A percentile compares a stretch with the other conserved stretches of the same genome.
These are phyloP conservation scores for Halictus ligatus DNA, from an alignment of 2,888 invertebrate species.

Conservation along the genomic window DNA sequence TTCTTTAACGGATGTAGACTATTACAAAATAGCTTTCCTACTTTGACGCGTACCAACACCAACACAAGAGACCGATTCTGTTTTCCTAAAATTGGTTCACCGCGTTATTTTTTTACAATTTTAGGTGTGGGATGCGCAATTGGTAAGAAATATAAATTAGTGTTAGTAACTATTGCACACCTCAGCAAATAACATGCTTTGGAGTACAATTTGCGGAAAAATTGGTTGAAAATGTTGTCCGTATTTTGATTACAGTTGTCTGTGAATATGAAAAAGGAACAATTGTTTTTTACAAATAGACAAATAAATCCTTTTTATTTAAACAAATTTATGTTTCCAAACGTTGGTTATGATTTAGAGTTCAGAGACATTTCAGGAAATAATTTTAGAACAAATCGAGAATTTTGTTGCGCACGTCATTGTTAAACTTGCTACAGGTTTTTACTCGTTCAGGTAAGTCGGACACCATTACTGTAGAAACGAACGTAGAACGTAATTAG, in stretches of 20 bases:
- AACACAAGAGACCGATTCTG: background rate
- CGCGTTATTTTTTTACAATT: background rate
- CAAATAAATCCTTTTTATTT: background rate
- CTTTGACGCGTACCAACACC: background rate
- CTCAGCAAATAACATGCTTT: background rate
- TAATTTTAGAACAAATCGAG: background rate
- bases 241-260: background rate
- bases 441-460: constrained; percentile 4
- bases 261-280: background rate
- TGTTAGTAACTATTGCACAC: background rate
- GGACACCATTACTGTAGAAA: background rate
- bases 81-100: background rate
- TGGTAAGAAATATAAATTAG: background rate
- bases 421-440: background rate
- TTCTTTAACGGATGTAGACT: background rate
- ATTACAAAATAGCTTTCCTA: background rate
- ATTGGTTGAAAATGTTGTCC: background rate
- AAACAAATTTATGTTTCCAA: background rate
- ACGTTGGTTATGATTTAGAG: background rate
- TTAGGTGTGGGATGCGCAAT: background rate
- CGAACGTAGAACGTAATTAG: background rate
- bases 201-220: background rate
- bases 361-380: background rate
- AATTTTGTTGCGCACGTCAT: background rate
- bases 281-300: background rate